phyloP scores from a whole-genome alignment of 2,888 invertebrate genomes.

The Diaphora mendica region DNA sequence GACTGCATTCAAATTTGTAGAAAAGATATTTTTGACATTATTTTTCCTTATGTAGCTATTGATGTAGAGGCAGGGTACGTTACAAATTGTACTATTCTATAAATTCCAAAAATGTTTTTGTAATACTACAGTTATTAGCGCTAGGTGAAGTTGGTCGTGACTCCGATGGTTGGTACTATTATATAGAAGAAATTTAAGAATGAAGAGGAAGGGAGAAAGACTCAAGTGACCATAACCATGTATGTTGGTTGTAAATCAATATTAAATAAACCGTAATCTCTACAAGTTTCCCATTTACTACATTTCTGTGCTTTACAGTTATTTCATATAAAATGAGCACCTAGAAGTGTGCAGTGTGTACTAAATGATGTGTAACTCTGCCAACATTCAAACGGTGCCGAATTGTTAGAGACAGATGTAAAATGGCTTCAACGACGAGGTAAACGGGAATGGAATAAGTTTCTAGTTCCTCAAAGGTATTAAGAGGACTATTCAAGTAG shows the following conservation, averaged over 20 bases:
- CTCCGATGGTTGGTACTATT: no score
- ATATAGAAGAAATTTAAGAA: no score
- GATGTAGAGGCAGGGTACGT: no score
- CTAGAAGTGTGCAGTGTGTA: slow-evolving; percentile 1
- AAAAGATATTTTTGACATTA: neutral
- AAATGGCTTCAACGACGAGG: slow-evolving; percentile 24
- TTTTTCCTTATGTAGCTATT: neutral
- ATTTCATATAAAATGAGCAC: slow-evolving; percentile 19
- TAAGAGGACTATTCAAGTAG: neutral
- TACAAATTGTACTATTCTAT: no score
- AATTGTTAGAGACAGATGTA: slow-evolving; percentile 12
- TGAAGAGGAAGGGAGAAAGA: no score
- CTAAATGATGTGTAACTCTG: slow-evolving; percentile 41
- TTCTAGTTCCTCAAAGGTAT: neutral
- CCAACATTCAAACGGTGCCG: slow-evolving; percentile 10
- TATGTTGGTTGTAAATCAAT: neutral
- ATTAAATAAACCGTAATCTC: neutral
- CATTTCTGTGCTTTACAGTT: slow-evolving; percentile 34
- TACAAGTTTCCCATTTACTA: slow-evolving; percentile 25
- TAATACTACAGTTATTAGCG: no score
- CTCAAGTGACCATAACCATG: no score
- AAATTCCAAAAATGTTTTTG: no score
- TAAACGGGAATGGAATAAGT: slow-evolving; percentile 11
- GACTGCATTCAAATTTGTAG: neutral
- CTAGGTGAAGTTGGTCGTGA: no score